A percentile compares a stretch with the other conserved stretches of the same genome.
Evolutionary conservation across 2,797 vertebrate genomes (phyloP).

Genomic region (Octomys mimax): DNA sequence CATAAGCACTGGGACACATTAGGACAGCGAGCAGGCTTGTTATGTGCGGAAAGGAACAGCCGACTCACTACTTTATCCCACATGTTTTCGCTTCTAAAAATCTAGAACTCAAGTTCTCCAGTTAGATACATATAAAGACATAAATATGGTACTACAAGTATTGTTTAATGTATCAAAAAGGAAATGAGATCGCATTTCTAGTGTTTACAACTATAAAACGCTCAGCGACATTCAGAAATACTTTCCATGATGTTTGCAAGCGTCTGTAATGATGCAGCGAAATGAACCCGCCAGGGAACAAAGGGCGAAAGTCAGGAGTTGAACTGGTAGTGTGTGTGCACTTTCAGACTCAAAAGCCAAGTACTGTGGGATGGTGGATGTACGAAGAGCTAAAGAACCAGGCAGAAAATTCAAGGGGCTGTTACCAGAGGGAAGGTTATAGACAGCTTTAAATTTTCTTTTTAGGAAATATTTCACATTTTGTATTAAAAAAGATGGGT

Average conservation of each 20-base stretch:
- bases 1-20: not conserved
- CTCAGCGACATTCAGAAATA: not conserved
- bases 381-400: not conserved
- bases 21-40: not conserved
- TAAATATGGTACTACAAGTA: not conserved
- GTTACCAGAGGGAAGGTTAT: not conserved
- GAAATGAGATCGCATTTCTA: not conserved
- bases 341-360: not conserved
- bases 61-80: not conserved
- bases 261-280: not conserved
- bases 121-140: not conserved
- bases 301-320: not conserved
- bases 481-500: not conserved
- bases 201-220: not conserved
- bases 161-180: not conserved
- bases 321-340: no score
- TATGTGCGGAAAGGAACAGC: no score
- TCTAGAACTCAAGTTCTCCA: not conserved
- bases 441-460: not conserved
- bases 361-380: no score
- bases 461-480: not conserved
- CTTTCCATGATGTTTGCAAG: not conserved
- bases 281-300: not conserved
- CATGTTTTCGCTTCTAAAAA: not conserved
- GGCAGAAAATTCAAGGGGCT: not conserved